Base-by-base conservation (phyloP, 2,113 vertebrate genomes). In the Speoplatyrhinus poulsoni region DNA sequence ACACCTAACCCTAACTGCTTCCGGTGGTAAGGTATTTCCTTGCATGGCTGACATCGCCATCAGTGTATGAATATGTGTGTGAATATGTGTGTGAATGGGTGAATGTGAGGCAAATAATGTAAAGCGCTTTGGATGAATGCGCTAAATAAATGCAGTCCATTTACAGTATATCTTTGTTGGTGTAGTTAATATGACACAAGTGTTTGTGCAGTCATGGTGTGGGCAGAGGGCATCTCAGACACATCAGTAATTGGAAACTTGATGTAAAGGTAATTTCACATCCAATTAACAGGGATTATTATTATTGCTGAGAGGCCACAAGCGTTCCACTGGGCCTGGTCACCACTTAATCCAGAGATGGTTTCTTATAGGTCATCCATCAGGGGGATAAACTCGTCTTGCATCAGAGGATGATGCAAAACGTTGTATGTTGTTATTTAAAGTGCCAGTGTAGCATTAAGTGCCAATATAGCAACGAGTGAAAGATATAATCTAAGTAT, bases 231-330 rank as follows among this genome's bases (percentile, higher is more conserved):
- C 17, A 65, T 70, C 82, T 82, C 72, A 32, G 74, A 60, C 73
- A 57, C 58, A 41, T 60, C 67, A 67, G 62, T 61, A 47, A 68
- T 54, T 46, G n/a, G 68, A 54, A 61, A 60, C 73, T 46, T 76
- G 60, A 80, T 65, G 69, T 63, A 90, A 90, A 91, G 90, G 90
- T 90, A 89, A 85, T 41, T 13, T 65, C 60, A 72, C 65, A 70
- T 65, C 82, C 82, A 92, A 90, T 92, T 90, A 91, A 76, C 69
- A 47, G 33, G 81, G 85, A 89, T 75, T 88, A 90, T 89, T 88
- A 85, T 78, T 78, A 80, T 65, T 75, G 77, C 81, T 63, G 82
- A 82, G 82, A 75, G 80, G 79, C 81, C 82, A 83, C 75, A 76
- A 78, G 67, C 67, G 46, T 36, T 78, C 76, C 76, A 64, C 64